Base-by-base conservation (phyloP, 2,797 vertebrate genomes). In the Sebastolobus alascanus region DNA sequence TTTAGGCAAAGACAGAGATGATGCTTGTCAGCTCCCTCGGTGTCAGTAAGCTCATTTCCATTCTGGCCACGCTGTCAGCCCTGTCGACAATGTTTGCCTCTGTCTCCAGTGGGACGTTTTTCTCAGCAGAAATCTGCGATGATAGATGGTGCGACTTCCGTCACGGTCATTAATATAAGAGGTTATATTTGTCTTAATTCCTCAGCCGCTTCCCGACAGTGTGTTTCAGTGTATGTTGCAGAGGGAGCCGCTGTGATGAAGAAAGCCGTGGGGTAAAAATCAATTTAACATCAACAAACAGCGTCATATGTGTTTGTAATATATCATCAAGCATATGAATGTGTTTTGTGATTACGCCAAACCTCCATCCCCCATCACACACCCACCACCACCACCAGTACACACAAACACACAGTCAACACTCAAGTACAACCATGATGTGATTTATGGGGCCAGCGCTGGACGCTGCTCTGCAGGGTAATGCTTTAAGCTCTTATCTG, bases 401-500 rank as follows among this genome's bases (percentile, higher is more conserved):
- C 70, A 87, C 78, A 66, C 75, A 89, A 79, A 89, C 87, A 89
- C 76, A 71, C 8, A 66, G 73, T 82, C 83, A 75, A 82, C 86
- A 64, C 76, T 87, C 60, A 46, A 84, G 84, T 79, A 77, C 77
- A 85, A 73, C 64, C 88, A 61, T 27, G 61, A 68, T 75, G 83
- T 96, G 95, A 96, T 96, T 96, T 94, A 96, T 93, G 92, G 80
- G 71, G 63, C 88, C 82, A 67, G 87, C 35, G 67, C 80, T 76
- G 85, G 89, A 90, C 31, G 80, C 87, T 60, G 87, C 85, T 91
- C 91, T 86, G 92, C 90, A 73, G 92, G 81, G 90, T 90, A 93
- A 94, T 95, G 91, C 89, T 93, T 94, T 95, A 93, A 91, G 87
- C 88, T 88, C 93, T 94, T 94, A 95, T 96, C 94, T 94, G 75